Evolutionary conservation across 2,888 invertebrate species (phyloP).

Genomic region (Aporophyla lueneburgensis): DNA sequence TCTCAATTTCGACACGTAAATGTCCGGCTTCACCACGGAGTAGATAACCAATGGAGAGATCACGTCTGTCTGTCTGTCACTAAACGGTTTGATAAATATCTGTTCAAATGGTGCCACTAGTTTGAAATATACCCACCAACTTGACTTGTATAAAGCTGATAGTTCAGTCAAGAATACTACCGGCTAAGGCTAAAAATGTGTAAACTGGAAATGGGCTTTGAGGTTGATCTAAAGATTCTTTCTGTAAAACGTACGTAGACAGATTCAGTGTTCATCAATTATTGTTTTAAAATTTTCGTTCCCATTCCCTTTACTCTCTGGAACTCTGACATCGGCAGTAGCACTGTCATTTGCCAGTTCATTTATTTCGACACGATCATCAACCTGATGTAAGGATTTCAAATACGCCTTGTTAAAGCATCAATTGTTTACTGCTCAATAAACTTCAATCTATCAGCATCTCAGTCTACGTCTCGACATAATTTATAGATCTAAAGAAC

Average conservation of each 20-base stretch:
- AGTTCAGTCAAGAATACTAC: background rate
- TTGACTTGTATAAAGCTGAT: background rate
- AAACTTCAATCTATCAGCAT: slow-evolving; percentile 40
- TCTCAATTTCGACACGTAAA: slow-evolving; percentile 60
- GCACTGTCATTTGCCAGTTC: background rate
- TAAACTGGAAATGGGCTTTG: background rate
- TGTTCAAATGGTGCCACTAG: background rate
- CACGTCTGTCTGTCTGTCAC: background rate
- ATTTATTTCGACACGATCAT: background rate
- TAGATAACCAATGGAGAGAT: slow-evolving; percentile 28
- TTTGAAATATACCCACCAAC: background rate
- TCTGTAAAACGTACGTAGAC: too few species aligned
- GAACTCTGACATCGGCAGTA: background rate
- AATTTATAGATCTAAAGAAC: slow-evolving; percentile 29
- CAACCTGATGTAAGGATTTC: background rate
- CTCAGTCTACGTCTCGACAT: slow-evolving; percentile 16
- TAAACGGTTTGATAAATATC: background rate
- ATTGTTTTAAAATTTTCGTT: background rate
- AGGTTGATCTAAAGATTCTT: background rate
- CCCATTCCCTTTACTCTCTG: background rate
- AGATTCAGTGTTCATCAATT: background rate
- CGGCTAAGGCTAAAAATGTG: background rate
- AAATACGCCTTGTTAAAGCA: slow-evolving; percentile 26
- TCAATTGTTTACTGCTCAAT: slow-evolving; percentile 39
- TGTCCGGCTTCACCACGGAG: slow-evolving; percentile 46